Evolutionary conservation across 2,113 vertebrate genomes (phyloP), one percentile per base, ranked within the genome.

Genomic region (Barbus barbus): DNA sequence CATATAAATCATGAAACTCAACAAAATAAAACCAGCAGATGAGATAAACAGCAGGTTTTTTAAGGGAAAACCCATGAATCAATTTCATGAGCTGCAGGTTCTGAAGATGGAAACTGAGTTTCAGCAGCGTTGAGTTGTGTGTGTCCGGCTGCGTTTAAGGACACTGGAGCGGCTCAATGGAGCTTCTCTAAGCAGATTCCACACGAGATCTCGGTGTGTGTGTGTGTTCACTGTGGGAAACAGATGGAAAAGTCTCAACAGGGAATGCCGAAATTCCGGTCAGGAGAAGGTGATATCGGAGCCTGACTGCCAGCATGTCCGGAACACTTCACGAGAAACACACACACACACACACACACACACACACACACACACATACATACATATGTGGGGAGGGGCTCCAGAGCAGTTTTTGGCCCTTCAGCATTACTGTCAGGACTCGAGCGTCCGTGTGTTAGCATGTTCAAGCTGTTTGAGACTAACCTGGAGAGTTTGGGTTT

Each of bases 281-380:
- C 89, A 89, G 84, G 83, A 88, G 85, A 91, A 91, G 88, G 90
- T 90, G 89, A 90, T 86, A 88, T 78, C 56, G 58, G 87, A 89
- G 80, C 65, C 73, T 51, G 84, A 88, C 84, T 71, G 89, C 84
- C 87, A 84, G 84, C 84, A 87, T 88, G 87, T 86, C 89, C 89
- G 84, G 88, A 85, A 89, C 85, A 86, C 84, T 86, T 88, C 88
- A 77, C 82, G 72, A 72, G 65, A 85, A 83, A 84, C 80, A 83
- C 85, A 89, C 86, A 80, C 80, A 80, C 60, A 79, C 74, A 56
- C 51, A 58, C 31, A 61, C 76, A 31, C 46, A 33, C 74, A 22
- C 36, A 11, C 41, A 41, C 41, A 83, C 38, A 84, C 80, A 79
- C 58, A 78, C 73, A 51, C 48, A 56, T 28, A 60, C 75, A 51